These are phyloP conservation scores for Plebejus argus DNA, from an alignment of 2,888 invertebrate species.

Conservation along the genomic window DNA sequence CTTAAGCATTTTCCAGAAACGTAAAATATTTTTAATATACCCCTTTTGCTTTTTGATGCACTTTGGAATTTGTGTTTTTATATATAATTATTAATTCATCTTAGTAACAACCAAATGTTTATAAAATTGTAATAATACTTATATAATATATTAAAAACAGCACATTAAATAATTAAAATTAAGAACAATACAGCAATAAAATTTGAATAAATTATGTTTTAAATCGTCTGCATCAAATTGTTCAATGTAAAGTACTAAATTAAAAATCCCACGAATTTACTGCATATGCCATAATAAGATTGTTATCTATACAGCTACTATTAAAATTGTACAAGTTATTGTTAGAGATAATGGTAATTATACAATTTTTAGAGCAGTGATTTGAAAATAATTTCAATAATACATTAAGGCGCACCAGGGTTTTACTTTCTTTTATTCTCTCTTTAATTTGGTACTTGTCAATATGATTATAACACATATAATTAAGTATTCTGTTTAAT, in stretches of 20 bases:
- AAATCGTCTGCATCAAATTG: background rate
- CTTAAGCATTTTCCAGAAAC: background rate
- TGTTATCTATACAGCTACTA: background rate
- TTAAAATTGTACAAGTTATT: background rate
- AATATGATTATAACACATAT: too few relatives aligned
- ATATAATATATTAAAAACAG: background rate
- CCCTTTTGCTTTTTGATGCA: background rate
- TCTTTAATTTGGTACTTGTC: too few relatives aligned
- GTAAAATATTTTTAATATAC: background rate
- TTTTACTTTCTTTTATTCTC: too few relatives aligned
- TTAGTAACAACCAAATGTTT: background rate
- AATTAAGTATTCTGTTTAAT: too few relatives aligned
- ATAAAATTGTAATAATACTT: background rate
- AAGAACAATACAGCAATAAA: background rate
- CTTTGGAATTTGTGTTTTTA: background rate
- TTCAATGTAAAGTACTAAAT: background rate
- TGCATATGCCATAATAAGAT: background rate
- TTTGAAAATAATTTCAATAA: too few relatives aligned
- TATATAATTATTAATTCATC: background rate
- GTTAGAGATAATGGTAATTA: background rate
- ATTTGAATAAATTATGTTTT: background rate
- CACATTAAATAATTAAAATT: background rate
- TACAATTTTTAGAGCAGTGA: too few relatives aligned
- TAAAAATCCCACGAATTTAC: background rate
- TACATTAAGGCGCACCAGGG: too few relatives aligned